These are phyloP conservation scores for Psix sp. DNA, from an alignment of 1,140 invertebrate species.

Conservation along the genomic window DNA sequence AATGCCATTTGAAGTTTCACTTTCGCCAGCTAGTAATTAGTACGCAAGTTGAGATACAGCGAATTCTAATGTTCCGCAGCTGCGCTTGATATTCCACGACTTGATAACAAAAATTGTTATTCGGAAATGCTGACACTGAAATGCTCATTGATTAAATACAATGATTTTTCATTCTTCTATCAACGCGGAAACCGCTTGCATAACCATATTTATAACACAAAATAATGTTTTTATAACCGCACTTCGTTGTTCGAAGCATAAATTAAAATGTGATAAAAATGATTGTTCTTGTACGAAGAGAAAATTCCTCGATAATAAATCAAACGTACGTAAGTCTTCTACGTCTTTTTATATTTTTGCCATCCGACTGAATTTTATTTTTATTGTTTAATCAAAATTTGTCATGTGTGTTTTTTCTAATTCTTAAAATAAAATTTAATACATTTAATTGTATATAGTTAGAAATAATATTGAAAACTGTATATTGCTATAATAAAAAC, in stretches of 20 bases:
- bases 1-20: slow-evolving; percentile 27
- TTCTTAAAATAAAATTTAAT: not conserved
- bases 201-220: not conserved
- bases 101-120: slow-evolving; percentile 31
- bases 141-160: slow-evolving; percentile 18
- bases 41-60: slow-evolving; percentile 24
- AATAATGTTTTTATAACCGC: not conserved
- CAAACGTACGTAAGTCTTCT: too few relatives aligned
- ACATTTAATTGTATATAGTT: not conserved
- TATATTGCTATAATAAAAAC: not conserved
- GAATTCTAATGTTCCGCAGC: slow-evolving; percentile 43
- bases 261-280: too few relatives aligned
- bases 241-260: not conserved
- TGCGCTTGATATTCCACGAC: slow-evolving; percentile 9
- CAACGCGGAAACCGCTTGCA: not conserved
- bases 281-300: too few relatives aligned
- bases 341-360: too few relatives aligned
- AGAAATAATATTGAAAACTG: not conserved
- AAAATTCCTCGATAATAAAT: too few relatives aligned
- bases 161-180: slow-evolving; percentile 2
- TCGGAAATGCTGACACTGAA: slow-evolving; percentile 20
- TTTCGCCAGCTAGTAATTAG: slow-evolving; percentile 24
- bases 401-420: too few relatives aligned
- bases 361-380: too few relatives aligned
- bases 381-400: too few relatives aligned